These are phyloP conservation scores for Eupithecia subumbrata DNA, from an alignment of 2,888 invertebrate species.

Conservation along the genomic window DNA sequence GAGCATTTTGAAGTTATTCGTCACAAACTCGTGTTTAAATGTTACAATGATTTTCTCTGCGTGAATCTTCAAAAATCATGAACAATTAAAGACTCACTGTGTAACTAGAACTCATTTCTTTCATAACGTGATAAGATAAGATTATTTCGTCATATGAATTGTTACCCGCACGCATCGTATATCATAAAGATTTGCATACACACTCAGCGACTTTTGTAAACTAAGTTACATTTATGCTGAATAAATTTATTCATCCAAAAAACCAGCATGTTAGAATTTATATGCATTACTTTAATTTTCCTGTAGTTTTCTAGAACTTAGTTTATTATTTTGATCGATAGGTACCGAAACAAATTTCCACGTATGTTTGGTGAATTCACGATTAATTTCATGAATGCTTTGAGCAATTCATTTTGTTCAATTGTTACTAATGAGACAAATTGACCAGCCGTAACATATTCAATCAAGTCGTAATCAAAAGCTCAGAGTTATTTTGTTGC, in stretches of 20 bases:
- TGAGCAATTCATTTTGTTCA: conserved; percentile 4
- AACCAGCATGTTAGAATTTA: neutral
- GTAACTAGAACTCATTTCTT: conserved; percentile 11
- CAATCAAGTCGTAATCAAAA: neutral
- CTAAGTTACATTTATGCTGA: conserved; percentile 11
- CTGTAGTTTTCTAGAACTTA: neutral
- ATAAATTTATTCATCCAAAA: conserved; percentile 18
- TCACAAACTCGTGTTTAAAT: neutral
- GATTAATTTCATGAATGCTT: neutral
- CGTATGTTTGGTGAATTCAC: neutral
- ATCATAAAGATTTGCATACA: conserved; percentile 35
- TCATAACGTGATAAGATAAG: conserved; percentile 29
- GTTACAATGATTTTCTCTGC: neutral
- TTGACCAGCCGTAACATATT: neutral
- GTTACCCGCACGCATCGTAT: conserved; percentile 29
- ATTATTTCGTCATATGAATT: conserved; percentile 29
- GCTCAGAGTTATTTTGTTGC: neutral
- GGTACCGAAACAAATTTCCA: neutral
- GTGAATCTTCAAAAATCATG: neutral
- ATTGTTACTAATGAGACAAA: neutral
- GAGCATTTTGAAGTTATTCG: neutral
- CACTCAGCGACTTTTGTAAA: conserved; percentile 18
- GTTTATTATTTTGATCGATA: neutral
- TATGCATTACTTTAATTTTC: neutral
- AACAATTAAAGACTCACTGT: conserved; percentile 3